Evolutionary conservation across 1,140 invertebrate species (phyloP).

Genomic region (Tetramorium alpestre): DNA sequence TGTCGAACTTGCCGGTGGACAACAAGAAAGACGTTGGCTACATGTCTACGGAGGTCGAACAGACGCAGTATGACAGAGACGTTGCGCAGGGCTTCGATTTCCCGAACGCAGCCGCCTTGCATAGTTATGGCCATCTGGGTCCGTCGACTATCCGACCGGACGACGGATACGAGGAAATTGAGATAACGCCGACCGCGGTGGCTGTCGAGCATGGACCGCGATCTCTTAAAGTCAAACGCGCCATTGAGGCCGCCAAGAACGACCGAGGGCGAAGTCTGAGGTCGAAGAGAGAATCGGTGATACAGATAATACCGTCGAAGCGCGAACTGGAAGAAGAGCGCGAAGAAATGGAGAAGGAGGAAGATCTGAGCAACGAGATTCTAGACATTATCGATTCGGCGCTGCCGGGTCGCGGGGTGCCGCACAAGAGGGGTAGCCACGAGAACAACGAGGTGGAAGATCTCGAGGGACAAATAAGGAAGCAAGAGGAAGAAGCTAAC

Average conservation of each 20-base stretch:
- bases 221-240: conserved; percentile 76
- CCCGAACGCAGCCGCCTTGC: conserved; percentile 53
- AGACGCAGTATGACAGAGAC: conserved; percentile 66
- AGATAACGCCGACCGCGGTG: conserved; percentile 80
- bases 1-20: not conserved
- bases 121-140: conserved; percentile 55
- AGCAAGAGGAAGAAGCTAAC: conserved; percentile 67
- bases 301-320: conserved; percentile 82
- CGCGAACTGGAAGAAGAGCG: conserved; percentile 68
- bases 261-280: not conserved
- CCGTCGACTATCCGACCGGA: conserved; percentile 59
- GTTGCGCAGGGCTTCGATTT: conserved; percentile 73
- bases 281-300: conserved; percentile 73
- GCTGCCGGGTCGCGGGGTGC: conserved; percentile 69
- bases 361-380: conserved; percentile 83
- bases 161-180: conserved; percentile 78
- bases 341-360: conserved; percentile 74
- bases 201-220: conserved; percentile 86
- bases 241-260: not conserved
- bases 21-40: conserved; percentile 34
- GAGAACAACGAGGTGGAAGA: conserved; percentile 62
- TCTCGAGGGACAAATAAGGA: conserved; percentile 66
- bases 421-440: conserved; percentile 30
- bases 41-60: conserved; percentile 43
- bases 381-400: conserved; percentile 83